Evolutionary conservation across 2,797 vertebrate genomes (phyloP).

Genomic region (Rhynchonycteris naso): DNA sequence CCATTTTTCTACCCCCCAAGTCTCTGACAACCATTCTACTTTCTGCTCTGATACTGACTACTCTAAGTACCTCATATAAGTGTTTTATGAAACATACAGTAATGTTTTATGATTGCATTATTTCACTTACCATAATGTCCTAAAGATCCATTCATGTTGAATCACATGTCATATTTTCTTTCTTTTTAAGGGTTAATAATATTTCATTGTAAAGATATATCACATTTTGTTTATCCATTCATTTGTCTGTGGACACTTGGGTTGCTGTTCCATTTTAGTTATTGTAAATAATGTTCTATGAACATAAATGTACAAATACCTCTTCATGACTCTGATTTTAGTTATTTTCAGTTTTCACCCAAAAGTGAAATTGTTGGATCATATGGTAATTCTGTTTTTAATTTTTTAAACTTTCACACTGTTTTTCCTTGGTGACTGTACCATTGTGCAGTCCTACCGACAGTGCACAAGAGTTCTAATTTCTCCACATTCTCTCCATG

Average conservation of each 20-base stretch:
- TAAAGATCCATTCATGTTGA: neutral
- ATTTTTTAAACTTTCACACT: no score
- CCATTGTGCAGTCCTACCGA: neutral
- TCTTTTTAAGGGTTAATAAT: neutral
- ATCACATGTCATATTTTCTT: neutral
- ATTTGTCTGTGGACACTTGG: neutral
- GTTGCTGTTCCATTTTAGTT: neutral
- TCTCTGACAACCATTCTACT: neutral
- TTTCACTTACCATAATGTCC: neutral
- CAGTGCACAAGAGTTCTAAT: neutral
- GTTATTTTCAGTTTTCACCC: no score
- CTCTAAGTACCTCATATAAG: neutral
- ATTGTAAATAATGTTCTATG: neutral
- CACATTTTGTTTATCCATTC: neutral
- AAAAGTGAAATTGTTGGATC: no score
- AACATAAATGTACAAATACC: neutral
- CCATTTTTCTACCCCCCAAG: no score
- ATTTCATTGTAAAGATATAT: neutral
- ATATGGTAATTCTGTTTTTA: no score
- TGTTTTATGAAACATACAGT: no score
- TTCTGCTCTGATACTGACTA: neutral
- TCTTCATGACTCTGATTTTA: neutral
- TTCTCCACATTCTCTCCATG: neutral
- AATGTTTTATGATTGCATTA: neutral
- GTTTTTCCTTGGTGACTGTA: no score